A percentile compares a stretch with the other conserved stretches of the same genome.
These are phyloP conservation scores for Thunnus thynnus DNA, from an alignment of 2,113 vertebrate genomes.

Conservation along the genomic window DNA sequence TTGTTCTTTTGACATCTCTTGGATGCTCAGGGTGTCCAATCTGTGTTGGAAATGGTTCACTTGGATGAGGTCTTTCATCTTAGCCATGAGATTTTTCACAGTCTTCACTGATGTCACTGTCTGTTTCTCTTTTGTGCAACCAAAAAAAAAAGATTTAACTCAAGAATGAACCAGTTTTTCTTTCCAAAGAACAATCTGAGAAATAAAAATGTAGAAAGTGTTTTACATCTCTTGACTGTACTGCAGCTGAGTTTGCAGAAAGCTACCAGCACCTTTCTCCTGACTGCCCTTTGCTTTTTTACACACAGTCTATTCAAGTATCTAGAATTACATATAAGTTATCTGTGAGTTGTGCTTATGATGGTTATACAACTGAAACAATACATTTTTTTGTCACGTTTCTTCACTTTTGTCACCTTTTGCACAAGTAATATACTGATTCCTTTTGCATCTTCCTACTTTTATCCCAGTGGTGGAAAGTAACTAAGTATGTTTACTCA, in stretches of 20 bases:
- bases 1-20: conserved; percentile 45
- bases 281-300: too few relatives aligned
- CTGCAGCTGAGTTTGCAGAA: neutral
- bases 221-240: neutral
- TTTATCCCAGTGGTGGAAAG: too few relatives aligned
- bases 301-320: neutral
- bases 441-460: neutral
- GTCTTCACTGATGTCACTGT: conserved; percentile 4
- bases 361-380: neutral
- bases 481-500: too few relatives aligned
- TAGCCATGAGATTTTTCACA: conserved; percentile 39
- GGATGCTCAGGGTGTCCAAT: conserved; percentile 42
- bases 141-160: neutral
- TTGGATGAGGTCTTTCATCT: conserved; percentile 33
- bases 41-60: conserved; percentile 42
- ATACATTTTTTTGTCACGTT: neutral
- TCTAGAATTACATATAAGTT: neutral
- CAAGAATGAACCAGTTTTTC: conserved; percentile 7
- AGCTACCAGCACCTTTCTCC: neutral
- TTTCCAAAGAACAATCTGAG: neutral
- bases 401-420: neutral
- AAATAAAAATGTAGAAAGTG: conserved; percentile 5
- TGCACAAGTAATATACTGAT: too few relatives aligned
- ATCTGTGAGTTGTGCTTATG: neutral
- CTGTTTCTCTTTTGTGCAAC: conserved; percentile 25